Percentiles rank a stretch among this genome's conserved stretches.
Evolutionary conservation across 30 jellyfish, hydroid and myxozoan species (phyloP).

Genomic region (Pelagia noctiluca): DNA sequence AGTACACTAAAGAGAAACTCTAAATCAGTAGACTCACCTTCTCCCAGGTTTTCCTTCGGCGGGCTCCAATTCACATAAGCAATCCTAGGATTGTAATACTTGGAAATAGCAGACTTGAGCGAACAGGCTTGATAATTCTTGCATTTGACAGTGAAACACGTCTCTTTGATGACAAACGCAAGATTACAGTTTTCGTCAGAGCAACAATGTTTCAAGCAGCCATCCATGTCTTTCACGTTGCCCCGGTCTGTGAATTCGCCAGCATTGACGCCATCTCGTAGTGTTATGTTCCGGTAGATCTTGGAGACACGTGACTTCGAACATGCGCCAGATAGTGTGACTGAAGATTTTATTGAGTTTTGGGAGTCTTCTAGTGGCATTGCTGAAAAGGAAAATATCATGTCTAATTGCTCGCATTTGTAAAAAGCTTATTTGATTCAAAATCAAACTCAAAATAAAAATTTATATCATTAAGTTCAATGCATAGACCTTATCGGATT

Average conservation of each 20-base stretch:
- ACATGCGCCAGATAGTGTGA: slow-evolving; percentile 66
- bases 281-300: slow-evolving; percentile 84
- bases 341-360: slow-evolving; percentile 64
- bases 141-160: slow-evolving; percentile 97
- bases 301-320: slow-evolving; percentile 77
- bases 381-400: slow-evolving; percentile 7
- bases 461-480: too few species aligned
- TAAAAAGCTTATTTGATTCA: too few species aligned
- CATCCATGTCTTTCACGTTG: slow-evolving; percentile 78
- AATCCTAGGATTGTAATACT: slow-evolving; percentile 84
- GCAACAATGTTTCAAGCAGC: slow-evolving; percentile 89
- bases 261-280: slow-evolving; percentile 90
- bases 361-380: slow-evolving; percentile 47
- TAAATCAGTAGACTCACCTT: slow-evolving; percentile 30
- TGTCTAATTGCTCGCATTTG: neutral
- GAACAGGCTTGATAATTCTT: slow-evolving; percentile 86
- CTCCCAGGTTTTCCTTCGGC: slow-evolving; percentile 92
- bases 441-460: too few species aligned
- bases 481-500: too few species aligned
- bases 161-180: slow-evolving; percentile 93
- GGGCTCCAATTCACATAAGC: slow-evolving; percentile 97
- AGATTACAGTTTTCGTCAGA: slow-evolving; percentile 91
- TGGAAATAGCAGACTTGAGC: slow-evolving; percentile 89
- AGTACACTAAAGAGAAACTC: neutral
- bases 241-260: slow-evolving; percentile 98